Base-by-base conservation (phyloP, 2,113 vertebrate species). In the Crocuta crocuta region DNA sequence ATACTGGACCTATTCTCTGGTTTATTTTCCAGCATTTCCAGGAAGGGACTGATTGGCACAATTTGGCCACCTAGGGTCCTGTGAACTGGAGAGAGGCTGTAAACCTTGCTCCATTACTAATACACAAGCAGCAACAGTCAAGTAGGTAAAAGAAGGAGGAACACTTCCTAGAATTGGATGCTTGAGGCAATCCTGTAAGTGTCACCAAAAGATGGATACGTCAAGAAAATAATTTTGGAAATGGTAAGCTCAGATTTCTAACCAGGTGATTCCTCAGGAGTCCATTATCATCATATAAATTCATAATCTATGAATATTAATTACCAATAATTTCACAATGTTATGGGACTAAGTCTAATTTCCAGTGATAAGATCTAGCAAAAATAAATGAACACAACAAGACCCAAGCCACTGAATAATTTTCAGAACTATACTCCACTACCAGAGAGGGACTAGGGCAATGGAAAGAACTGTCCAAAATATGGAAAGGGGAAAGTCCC, bases 31-130 rank as follows among this genome's bases (percentile, higher is more conserved):
- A 92, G 16, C 2, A 76, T 83, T 91, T 35, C 48, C 28, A 65
- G n/a, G 21, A 89, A 86, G 26, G 16, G 1, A 53, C 1, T 4
- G 19, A 79, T 50, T 50, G 63, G 3, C 2, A 90, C 31, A 81
- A 71, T 58, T 48, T 58, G 12, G 4, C 31, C 19, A 39, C 43
- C 26, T 55, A 2, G 0, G 7, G 66, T 88, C 12, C 19, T 35
- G 4, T 66, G 1, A 80, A 83, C 4, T 28, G 4, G 5, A 78
- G 58, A 39, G 6, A 0, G 1, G 0, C 8, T 76, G 0, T 39
- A 78, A 31, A 7, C 73, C 10, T 85, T 68, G 10, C 1, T 66
- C 61, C 31, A 53, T 24, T 53, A 50, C 31, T 4, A 50, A 43
- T 26, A 48, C 3, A 68, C 4, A 33, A 73, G 53, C 0, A 81